phyloP scores from a whole-genome alignment of 2,888 invertebrate species.

The Harpalus rubripes region DNA sequence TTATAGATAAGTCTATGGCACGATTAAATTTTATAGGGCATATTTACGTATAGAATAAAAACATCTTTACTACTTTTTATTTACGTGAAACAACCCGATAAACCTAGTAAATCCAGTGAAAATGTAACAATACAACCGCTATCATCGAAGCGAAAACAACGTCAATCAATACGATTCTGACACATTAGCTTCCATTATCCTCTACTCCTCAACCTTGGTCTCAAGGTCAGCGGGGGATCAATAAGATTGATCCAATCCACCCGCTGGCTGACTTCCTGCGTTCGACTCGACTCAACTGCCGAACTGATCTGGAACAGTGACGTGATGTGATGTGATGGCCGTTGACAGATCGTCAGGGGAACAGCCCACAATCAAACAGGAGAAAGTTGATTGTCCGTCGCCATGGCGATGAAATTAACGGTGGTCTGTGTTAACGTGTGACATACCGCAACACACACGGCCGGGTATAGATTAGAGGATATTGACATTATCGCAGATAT shows the following conservation, averaged over 20 bases:
- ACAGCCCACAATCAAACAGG: constrained; percentile 8
- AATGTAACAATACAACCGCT: not conserved
- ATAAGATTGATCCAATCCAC: constrained; percentile 53
- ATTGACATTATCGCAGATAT: constrained; percentile 18
- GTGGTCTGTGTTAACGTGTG: constrained; percentile 10
- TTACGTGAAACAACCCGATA: not conserved
- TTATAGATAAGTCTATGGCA: no score
- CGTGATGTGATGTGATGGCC: constrained; percentile 3
- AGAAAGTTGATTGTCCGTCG: constrained; percentile 55
- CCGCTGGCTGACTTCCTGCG: constrained; percentile 9
- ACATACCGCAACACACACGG: constrained; percentile 34
- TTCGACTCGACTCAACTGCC: not conserved
- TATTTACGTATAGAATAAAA: no score
- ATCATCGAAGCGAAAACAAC: constrained; percentile 7
- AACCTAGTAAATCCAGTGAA: not conserved
- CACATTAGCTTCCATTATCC: constrained; percentile 40
- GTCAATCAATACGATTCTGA: constrained; percentile 11
- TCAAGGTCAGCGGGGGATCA: constrained; percentile 44
- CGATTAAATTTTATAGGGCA: no score
- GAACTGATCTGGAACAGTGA: constrained; percentile 26
- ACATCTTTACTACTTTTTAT: not conserved
- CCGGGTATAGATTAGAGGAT: constrained; percentile 31
- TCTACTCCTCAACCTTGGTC: constrained; percentile 20
- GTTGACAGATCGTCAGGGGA: constrained; percentile 49
- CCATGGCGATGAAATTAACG: constrained; percentile 40